These are phyloP conservation scores for Quadroppia sp. DNA, from an alignment of 2,888 invertebrate genomes.

Conservation along the genomic window DNA sequence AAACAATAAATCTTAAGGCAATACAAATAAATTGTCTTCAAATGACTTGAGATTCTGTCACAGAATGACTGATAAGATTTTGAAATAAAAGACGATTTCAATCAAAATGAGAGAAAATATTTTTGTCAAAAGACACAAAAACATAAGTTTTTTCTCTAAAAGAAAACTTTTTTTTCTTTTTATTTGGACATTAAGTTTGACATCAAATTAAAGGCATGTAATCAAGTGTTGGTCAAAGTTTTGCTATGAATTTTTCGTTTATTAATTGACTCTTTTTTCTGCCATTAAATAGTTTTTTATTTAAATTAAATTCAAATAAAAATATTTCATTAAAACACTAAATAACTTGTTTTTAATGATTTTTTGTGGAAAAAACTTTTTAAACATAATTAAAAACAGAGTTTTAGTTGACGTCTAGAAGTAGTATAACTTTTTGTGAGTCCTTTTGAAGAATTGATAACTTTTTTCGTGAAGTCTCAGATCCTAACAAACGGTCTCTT, in stretches of 20 bases:
- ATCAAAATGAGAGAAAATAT: background rate
- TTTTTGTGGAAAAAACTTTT: no score
- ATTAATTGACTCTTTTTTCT: background rate
- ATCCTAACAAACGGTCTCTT: background rate
- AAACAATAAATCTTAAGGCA: slow-evolving; percentile 17
- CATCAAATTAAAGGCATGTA: background rate
- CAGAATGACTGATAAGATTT: background rate
- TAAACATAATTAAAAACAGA: background rate
- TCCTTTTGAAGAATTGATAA: background rate
- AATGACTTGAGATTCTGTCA: background rate
- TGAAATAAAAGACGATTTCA: background rate
- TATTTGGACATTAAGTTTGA: background rate
- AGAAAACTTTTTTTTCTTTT: background rate
- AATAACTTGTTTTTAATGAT: background rate
- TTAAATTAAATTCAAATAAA: background rate
- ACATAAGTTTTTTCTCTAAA: background rate
- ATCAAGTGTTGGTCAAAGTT: background rate
- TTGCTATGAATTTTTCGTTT: background rate
- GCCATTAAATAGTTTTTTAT: background rate
- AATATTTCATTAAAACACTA: background rate
- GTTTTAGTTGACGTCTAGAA: no score
- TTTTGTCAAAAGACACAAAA: background rate
- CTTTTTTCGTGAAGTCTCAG: background rate
- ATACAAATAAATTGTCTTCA: slow-evolving; percentile 25
- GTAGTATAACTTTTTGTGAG: background rate